Evolutionary conservation across 2,888 invertebrate genomes (phyloP).

Genomic region (Erebia ligea): DNA sequence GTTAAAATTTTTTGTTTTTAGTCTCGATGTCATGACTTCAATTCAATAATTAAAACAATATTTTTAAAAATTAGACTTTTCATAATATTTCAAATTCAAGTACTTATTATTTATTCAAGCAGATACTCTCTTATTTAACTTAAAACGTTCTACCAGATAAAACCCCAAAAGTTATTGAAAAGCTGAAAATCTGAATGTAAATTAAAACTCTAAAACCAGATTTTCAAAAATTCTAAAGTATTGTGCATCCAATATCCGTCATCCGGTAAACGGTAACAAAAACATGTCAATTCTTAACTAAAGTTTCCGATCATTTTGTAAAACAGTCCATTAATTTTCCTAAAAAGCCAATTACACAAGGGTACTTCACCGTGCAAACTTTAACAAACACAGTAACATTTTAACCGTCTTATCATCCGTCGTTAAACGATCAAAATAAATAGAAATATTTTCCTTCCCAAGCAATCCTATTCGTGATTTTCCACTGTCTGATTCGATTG

Average conservation of each 20-base stretch:
- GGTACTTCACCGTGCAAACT: neutral
- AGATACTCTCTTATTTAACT: too few relatives aligned
- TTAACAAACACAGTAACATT: neutral
- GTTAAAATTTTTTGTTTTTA: too few relatives aligned
- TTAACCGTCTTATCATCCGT: neutral
- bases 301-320: neutral
- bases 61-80: too few relatives aligned
- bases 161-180: too few relatives aligned
- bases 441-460: neutral
- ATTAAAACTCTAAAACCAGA: too few relatives aligned
- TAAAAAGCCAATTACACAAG: neutral
- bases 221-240: neutral
- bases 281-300: neutral
- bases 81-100: too few relatives aligned
- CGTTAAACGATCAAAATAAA: neutral
- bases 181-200: too few relatives aligned
- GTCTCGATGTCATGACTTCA: too few relatives aligned
- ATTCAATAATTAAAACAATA: too few relatives aligned
- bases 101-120: too few relatives aligned
- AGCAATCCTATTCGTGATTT: neutral
- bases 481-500: neutral
- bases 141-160: too few relatives aligned
- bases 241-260: neutral
- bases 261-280: neutral
- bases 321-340: neutral